Conservation (phyloP, 2,113 vertebrate genomes). For the Eptatretus burgeri region DNA sequence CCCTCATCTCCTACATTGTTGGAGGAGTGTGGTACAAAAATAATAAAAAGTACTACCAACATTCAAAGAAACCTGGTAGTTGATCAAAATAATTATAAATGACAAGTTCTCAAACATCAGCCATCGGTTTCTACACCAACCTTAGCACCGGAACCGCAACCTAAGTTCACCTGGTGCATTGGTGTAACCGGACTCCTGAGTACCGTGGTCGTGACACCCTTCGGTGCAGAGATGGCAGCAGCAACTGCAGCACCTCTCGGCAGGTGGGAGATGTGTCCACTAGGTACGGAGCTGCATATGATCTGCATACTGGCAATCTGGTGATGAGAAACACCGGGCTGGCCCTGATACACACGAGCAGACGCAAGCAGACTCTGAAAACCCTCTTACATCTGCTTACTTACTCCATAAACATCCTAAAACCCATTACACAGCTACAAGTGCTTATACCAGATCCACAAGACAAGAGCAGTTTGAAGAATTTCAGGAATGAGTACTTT, state of each 20-base stretch:
- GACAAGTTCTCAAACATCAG: too few relatives aligned
- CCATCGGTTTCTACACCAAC: too few relatives aligned
- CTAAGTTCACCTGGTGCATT: not conserved
- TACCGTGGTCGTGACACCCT: not conserved
- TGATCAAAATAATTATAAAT: too few relatives aligned
- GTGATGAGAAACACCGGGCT: not conserved
- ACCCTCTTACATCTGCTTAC: not conserved
- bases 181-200: not conserved
- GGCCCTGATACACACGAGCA: not conserved
- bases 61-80: too few relatives aligned
- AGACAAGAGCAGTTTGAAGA: not conserved
- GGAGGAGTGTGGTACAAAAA: too few relatives aligned
- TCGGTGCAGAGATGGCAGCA: constrained; percentile 2
- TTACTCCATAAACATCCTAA: not conserved
- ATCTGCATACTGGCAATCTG: not conserved
- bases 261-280: not conserved
- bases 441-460: not conserved
- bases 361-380: not conserved
- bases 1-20: too few relatives aligned
- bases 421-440: not conserved
- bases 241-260: not conserved
- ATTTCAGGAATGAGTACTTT: not conserved
- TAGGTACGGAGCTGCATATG: not conserved
- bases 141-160: too few relatives aligned
- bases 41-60: too few relatives aligned